Base-by-base conservation (phyloP, 2,113 vertebrate genomes). In the Anas platyrhynchos region DNA sequence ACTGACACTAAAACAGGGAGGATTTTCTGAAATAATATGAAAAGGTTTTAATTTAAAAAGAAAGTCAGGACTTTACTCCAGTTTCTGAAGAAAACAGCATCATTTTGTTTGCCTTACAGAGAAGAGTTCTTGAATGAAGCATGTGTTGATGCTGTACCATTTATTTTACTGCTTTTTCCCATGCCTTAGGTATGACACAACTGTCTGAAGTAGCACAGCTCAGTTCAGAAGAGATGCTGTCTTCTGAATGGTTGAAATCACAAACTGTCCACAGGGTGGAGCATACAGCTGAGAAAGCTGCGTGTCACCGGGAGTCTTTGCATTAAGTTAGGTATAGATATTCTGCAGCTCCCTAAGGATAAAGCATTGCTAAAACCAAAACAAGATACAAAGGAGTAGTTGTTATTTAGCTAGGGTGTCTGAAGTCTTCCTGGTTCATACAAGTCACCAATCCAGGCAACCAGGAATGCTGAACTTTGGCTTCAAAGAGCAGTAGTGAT, bases 201-300 rank as follows among this genome's bases (percentile, higher is more conserved):
- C 55, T 65, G 48, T 68, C n/a, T 29, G 66, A 67, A 32, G 11
- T 5, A 50, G 26, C 46, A 56, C 52, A 52, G 20, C 38, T 21
- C 34, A 26, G 55, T 38, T 55, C 62, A 44, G 32, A 17, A 50
- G 16, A 54, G 36, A 4, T 67, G 31, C 29, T 9, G 15, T 25
- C 20, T 69, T 25, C 75, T 72, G 50, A 75, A 82, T 56, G 95
- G 68, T 5, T 94, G 73, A 83, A 89, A 86, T 83, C 76, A 91
- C 56, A 48, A 34, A 50, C 56, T 83, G 71, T 66, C 97, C 94
- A 89, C 94, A 94, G 96, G 96, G 74, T 95, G 97, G 94, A 95
- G 94, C 81, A 73, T 96, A 89, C 44, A 89, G 63, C 77, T 93
- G 81, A 87, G 89, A 93, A 71, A 52, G 34, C 52, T 65, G 74